Percentiles rank a stretch among this genome's conserved stretches.
Evolutionary conservation across 2,113 vertebrate genomes (phyloP).

Genomic region (Desmodus rotundus): DNA sequence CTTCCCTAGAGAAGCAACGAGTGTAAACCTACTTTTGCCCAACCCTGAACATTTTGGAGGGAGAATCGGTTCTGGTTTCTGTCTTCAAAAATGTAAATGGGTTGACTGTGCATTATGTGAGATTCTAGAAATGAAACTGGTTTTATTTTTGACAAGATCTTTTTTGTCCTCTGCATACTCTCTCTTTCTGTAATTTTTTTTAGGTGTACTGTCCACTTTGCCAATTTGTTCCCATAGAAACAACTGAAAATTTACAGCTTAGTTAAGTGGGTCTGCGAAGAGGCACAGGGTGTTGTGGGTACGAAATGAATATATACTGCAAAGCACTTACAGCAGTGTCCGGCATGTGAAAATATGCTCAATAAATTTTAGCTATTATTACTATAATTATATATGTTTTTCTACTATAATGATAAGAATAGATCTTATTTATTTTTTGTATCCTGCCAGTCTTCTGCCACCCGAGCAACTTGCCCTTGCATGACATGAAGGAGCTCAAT

Average conservation of each 20-base stretch:
- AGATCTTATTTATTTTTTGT: slow-evolving; percentile 21
- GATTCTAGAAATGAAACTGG: slow-evolving; percentile 38
- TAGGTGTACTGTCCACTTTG: slow-evolving; percentile 25
- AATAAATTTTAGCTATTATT: slow-evolving; percentile 2
- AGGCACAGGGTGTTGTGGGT: slow-evolving; percentile 21
- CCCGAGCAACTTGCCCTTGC: background rate
- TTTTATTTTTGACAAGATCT: slow-evolving; percentile 52
- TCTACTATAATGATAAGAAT: slow-evolving; percentile 1
- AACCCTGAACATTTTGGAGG: background rate
- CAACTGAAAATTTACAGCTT: slow-evolving; percentile 52
- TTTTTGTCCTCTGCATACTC: slow-evolving; percentile 15
- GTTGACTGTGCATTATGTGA: background rate
- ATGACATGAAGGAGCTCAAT: background rate
- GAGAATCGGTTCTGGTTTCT: background rate
- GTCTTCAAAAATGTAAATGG: background rate
- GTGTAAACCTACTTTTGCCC: background rate
- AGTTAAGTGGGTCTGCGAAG: slow-evolving; percentile 49
- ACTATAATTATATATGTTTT: slow-evolving; percentile 26
- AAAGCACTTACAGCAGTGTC: slow-evolving; percentile 16
- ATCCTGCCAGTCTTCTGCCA: background rate
- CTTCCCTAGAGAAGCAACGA: background rate
- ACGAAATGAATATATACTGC: slow-evolving; percentile 20
- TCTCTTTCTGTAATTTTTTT: slow-evolving; percentile 12
- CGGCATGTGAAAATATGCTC: background rate
- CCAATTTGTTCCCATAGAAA: slow-evolving; percentile 66